Conservation (phyloP, 1,140 invertebrate genomes). For the Hylaeus volcanicus region DNA sequence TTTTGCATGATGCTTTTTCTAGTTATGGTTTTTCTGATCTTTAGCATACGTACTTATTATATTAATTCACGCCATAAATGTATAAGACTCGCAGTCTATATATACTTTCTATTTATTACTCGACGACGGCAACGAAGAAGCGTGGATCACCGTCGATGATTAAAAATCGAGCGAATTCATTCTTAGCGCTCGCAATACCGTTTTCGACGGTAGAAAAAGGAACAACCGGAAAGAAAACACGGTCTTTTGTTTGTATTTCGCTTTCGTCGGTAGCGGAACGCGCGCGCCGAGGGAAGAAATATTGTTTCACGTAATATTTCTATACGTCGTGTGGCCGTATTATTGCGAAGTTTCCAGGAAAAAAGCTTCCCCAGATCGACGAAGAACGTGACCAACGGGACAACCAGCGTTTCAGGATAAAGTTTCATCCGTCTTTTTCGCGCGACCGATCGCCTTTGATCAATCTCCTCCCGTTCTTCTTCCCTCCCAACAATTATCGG, state of each 20-base stretch:
- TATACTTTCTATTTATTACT: too few relatives aligned
- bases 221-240: background rate
- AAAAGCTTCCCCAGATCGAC: background rate
- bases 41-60: too few relatives aligned
- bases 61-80: too few relatives aligned
- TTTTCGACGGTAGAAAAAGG: background rate
- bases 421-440: background rate
- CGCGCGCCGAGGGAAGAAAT: background rate
- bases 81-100: too few relatives aligned
- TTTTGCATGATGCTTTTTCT: too few relatives aligned
- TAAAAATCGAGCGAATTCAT: background rate
- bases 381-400: constrained; percentile 6
- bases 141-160: too few relatives aligned
- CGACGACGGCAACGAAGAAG: too few relatives aligned
- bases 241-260: background rate
- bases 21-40: too few relatives aligned
- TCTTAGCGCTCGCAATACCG: background rate
- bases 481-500: background rate
- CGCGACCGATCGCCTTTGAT: background rate
- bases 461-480: background rate
- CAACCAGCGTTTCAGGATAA: background rate
- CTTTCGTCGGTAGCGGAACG: background rate
- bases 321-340: background rate
- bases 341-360: background rate
- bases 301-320: constrained; percentile 32